Percentiles rank a stretch among this genome's conserved stretches.
phyloP scores from a whole-genome alignment of 1,140 invertebrate species.

The Dendrolimus punctatus region DNA sequence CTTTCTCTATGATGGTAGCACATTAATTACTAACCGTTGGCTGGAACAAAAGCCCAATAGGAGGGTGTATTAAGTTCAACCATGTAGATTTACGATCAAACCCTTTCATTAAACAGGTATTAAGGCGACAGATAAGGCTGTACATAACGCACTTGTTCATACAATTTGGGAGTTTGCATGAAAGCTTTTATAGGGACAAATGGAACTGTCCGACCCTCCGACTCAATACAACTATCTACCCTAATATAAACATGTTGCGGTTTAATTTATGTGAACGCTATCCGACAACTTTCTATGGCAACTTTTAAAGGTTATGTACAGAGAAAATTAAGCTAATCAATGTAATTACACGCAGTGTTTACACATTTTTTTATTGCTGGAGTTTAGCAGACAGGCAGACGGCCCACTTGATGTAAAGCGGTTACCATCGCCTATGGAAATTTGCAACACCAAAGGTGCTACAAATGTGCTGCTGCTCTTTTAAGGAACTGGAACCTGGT shows the following conservation, averaged over 20 bases:
- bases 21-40: constrained; percentile 61
- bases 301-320: background rate
- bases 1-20: constrained; percentile 58
- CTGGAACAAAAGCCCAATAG: constrained; percentile 49
- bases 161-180: constrained; percentile 44
- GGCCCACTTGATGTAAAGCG: too few species aligned
- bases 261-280: constrained; percentile 28
- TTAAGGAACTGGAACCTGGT: too few species aligned
- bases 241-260: constrained; percentile 40
- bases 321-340: background rate
- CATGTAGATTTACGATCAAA: constrained; percentile 67
- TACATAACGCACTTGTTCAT: constrained; percentile 53
- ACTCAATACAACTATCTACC: constrained; percentile 30
- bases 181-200: constrained; percentile 37
- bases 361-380: too few species aligned
- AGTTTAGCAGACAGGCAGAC: too few species aligned
- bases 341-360: background rate
- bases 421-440: too few species aligned
- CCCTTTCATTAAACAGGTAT: constrained; percentile 70
- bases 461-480: too few species aligned
- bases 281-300: constrained; percentile 13
- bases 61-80: constrained; percentile 58
- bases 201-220: constrained; percentile 34
- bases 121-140: constrained; percentile 58
- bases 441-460: too few species aligned